Percentiles rank a stretch among this genome's conserved stretches.
Evolutionary conservation across 1,140 invertebrate genomes (phyloP).

Genomic region (Drosophila lini): DNA sequence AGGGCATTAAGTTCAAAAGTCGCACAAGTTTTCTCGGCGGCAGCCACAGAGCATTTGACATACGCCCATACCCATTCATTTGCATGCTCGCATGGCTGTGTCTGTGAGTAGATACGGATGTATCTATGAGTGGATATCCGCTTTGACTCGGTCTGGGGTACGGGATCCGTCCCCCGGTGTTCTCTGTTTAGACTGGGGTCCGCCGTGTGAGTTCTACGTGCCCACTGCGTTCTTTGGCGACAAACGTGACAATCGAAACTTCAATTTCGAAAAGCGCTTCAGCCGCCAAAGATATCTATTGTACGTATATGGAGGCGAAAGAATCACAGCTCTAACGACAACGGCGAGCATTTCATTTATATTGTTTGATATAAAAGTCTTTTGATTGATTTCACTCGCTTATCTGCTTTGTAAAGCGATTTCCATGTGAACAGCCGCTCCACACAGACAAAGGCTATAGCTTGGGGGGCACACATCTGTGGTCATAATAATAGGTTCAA

Average conservation of each 20-base stretch:
- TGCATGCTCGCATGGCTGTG: constrained; percentile 46
- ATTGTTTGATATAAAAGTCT: constrained; percentile 74
- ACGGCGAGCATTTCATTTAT: constrained; percentile 61
- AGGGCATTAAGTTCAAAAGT: constrained; percentile 75
- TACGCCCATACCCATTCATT: constrained; percentile 45
- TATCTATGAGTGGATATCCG: constrained; percentile 37
- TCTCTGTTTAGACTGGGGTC: background rate
- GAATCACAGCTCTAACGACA: constrained; percentile 51
- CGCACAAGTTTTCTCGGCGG: constrained; percentile 66
- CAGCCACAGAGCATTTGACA: constrained; percentile 58
- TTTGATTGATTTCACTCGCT: constrained; percentile 75
- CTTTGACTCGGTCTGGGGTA: background rate
- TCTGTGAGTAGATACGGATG: constrained; percentile 9
- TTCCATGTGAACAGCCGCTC: constrained; percentile 45
- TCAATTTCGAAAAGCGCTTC: constrained; percentile 48
- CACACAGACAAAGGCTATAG: constrained; percentile 5
- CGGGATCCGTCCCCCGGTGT: constrained; percentile 8
- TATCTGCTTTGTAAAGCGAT: constrained; percentile 68
- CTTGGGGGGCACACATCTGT: background rate
- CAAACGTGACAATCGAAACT: constrained; percentile 68
- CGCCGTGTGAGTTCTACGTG: constrained; percentile 65
- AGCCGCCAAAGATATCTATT: constrained; percentile 26
- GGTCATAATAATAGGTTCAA: background rate
- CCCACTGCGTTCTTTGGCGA: constrained; percentile 51
- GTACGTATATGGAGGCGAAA: constrained; percentile 3